phyloP scores from a whole-genome alignment of 1,140 invertebrate species.

The Bursaphelenchus mucronatus region DNA sequence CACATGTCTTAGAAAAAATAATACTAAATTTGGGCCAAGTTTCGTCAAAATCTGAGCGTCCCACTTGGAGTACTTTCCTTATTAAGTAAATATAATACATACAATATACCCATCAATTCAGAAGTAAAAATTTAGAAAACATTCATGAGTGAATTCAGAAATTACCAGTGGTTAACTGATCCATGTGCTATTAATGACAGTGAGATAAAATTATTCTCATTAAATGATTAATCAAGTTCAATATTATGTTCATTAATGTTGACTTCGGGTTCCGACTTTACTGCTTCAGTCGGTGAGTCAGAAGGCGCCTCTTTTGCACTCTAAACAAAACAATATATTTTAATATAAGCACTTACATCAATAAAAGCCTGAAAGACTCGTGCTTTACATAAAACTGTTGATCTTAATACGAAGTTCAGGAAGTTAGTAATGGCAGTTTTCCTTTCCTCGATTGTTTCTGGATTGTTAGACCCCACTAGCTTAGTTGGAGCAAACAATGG shows the following conservation, averaged over 20 bases:
- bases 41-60: too few species aligned
- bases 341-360: conserved; percentile 27
- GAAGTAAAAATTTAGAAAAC: too few species aligned
- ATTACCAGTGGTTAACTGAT: neutral
- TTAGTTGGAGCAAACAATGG: conserved; percentile 41
- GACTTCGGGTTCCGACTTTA: conserved; percentile 3
- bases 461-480: conserved; percentile 39
- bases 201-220: neutral
- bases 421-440: conserved; percentile 33
- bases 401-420: conserved; percentile 45
- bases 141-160: neutral
- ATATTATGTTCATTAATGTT: neutral
- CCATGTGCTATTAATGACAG: neutral
- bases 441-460: conserved; percentile 40
- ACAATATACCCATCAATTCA: too few species aligned
- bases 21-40: too few species aligned
- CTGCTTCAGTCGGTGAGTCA: conserved; percentile 8
- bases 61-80: too few species aligned
- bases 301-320: neutral
- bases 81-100: too few species aligned
- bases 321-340: neutral
- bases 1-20: too few species aligned
- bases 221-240: neutral
- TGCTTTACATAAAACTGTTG: conserved; percentile 45
- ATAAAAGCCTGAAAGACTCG: conserved; percentile 36